Base-by-base conservation (phyloP, 2,113 vertebrate genomes). In the Corythoichthys haematopterus region DNA sequence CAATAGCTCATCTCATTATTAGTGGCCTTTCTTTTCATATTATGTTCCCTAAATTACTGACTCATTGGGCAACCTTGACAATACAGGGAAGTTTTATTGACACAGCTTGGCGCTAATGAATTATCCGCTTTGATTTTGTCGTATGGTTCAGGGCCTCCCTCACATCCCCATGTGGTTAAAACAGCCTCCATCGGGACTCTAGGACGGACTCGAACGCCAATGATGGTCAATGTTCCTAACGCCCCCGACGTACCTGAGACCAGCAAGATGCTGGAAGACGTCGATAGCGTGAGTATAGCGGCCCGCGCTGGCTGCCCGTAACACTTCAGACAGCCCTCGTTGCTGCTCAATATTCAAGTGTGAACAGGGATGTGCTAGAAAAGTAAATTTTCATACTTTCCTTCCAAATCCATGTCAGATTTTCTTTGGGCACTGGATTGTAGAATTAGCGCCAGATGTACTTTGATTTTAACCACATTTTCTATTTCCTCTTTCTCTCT, bases 141-240 rank as follows among this genome's bases (percentile, higher is more conserved):
- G 52, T 36, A 8, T 40, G 64, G 3, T 35, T 43, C 83, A 95
- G 95, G 91, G 72, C 81, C 93, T 12, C 91, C 90, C 47, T 89
- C 93, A 75, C 89, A 93, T 56, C 70, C 95, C 4, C 94, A 95
- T 64, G 89, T 94, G 0, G 95, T 97, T 80, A 99, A 98, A 93
- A 99, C 96, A 0, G 97, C 97, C 4, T 98, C 93, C 35, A 95
- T 98, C 0, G 96, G 97, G 71, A 98, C 97, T 0, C 70, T 99
- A 66, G 95, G 96, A 69, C 90, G 97, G 86, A 94, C 93, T 57
- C 94, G 97, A 46, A 93, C 94, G 6, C 97, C 97, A 3, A 91
- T 98, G 94, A 88, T 93, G 0, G 97, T 99, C 82, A 93, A 90
- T 0, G 94, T 98, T 48, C 97, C 97, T 87, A 98, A 93, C 16